Percentiles rank a stretch among this genome's conserved stretches.
These are phyloP conservation scores for Astropecten irregularis DNA, from an alignment of 53 echinoderm and acorn worm genomes.

Conservation along the genomic window DNA sequence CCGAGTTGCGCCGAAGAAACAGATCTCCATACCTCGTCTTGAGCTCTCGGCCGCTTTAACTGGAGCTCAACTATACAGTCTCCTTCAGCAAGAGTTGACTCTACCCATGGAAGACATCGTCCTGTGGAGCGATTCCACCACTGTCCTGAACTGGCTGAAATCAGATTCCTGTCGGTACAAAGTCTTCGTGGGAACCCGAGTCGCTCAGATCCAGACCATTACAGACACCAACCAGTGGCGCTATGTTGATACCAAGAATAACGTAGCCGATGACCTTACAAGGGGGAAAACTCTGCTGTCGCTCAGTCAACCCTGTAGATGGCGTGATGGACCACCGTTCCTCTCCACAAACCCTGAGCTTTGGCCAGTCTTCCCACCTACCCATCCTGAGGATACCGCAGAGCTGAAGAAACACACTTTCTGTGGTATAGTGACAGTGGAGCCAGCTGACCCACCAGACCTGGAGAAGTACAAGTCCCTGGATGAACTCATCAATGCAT, in stretches of 20 bases:
- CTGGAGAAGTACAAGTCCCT: not conserved
- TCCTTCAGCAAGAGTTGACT: not conserved
- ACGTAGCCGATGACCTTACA: conserved; percentile 20
- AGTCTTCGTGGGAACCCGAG: conserved; percentile 11
- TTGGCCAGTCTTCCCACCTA: not conserved
- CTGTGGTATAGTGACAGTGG: not conserved
- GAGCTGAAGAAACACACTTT: not conserved
- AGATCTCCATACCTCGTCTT: conserved; percentile 13
- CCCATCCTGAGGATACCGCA: not conserved
- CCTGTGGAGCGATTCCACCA: conserved; percentile 27
- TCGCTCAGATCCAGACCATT: conserved; percentile 3
- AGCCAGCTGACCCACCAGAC: not conserved
- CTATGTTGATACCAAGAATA: conserved; percentile 14
- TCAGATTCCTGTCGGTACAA: conserved; percentile 39
- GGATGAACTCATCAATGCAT: not conserved
- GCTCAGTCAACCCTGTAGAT: not conserved
- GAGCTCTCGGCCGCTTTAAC: not conserved
- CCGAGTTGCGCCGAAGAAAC: conserved; percentile 7
- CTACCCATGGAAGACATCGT: not conserved
- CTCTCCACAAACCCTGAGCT: not conserved
- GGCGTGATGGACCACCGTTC: not conserved
- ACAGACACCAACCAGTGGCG: not conserved
- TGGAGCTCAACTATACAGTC: not conserved
- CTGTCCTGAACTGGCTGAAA: conserved; percentile 9
- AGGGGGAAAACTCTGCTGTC: not conserved